A percentile compares a stretch with the other conserved stretches of the same genome.
Evolutionary conservation across 2,888 invertebrate genomes (phyloP).

Genomic region (Hemithea aestivaria): DNA sequence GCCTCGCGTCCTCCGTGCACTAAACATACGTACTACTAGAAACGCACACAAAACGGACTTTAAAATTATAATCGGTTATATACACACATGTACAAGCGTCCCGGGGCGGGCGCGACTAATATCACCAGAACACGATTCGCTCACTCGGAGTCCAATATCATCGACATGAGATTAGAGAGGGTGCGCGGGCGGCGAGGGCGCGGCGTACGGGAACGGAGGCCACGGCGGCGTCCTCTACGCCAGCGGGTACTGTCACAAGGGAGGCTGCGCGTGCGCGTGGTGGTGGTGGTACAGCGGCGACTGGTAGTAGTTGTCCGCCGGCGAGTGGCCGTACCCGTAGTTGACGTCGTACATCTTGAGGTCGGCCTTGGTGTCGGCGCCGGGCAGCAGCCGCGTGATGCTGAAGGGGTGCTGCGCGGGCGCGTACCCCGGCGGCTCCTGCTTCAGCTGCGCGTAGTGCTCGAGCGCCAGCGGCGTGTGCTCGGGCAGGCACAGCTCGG

Average conservation of each 20-base stretch:
- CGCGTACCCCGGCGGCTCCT: constrained; percentile 88
- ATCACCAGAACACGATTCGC: constrained; percentile 72
- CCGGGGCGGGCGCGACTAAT: constrained; percentile 45
- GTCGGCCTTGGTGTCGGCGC: constrained; percentile 91
- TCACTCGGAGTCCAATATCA: constrained; percentile 73
- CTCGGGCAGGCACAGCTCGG: constrained; percentile 81
- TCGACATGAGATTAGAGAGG: constrained; percentile 53
- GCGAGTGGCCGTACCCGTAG: constrained; percentile 74
- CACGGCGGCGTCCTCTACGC: constrained; percentile 82
- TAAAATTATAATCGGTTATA: constrained; percentile 55
- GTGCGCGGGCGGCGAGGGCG: constrained; percentile 37
- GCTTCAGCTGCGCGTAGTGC: constrained; percentile 85
- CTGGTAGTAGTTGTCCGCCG: constrained; percentile 90
- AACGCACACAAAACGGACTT: constrained; percentile 60
- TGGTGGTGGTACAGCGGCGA: constrained; percentile 86
- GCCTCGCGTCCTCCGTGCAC: constrained; percentile 45
- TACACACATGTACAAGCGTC: constrained; percentile 61
- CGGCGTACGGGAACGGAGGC: constrained; percentile 34
- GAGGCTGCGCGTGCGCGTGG: constrained; percentile 86
- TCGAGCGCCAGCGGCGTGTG: constrained; percentile 80
- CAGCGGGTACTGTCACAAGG: constrained; percentile 95
- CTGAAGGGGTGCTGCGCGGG: constrained; percentile 95
- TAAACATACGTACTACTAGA: constrained; percentile 58
- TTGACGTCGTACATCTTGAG: constrained; percentile 95
- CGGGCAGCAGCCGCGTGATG: constrained; percentile 94